Conservation (phyloP, 64 coral and sea anemone species). For the Dendronephthya gigantea region DNA sequence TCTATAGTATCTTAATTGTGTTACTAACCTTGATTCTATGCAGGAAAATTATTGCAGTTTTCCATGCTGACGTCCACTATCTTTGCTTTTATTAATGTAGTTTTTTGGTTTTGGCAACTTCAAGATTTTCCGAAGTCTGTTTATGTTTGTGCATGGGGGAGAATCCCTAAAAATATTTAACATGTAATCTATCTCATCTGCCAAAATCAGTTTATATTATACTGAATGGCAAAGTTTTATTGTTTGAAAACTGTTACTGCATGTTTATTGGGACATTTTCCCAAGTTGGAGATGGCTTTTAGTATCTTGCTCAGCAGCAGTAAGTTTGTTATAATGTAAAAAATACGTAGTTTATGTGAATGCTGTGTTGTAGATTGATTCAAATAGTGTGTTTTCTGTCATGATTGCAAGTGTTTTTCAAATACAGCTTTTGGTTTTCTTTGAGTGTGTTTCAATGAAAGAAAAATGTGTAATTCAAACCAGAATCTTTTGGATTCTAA, state of each 20-base stretch:
- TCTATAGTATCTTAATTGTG: too few relatives aligned
- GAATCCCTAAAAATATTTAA: constrained; percentile 5
- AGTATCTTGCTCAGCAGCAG: not conserved
- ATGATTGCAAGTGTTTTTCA: too few relatives aligned
- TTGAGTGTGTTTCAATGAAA: too few relatives aligned
- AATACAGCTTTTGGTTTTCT: too few relatives aligned
- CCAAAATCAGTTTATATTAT: not conserved
- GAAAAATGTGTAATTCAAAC: too few relatives aligned
- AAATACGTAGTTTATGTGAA: not conserved
- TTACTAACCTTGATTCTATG: too few relatives aligned
- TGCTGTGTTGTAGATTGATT: not conserved
- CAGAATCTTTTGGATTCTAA: too few relatives aligned
- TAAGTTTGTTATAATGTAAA: constrained; percentile 15
- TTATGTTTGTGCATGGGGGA: not conserved
- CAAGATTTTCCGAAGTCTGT: not conserved
- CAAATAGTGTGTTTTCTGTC: not conserved
- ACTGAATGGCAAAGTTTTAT: not conserved
- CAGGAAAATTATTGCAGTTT: too few relatives aligned
- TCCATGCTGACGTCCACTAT: not conserved
- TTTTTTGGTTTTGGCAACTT: not conserved
- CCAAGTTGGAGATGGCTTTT: not conserved
- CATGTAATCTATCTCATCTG: not conserved
- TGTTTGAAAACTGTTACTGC: not conserved
- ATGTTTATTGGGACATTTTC: not conserved
- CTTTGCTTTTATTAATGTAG: not conserved